Conservation (phyloP, 2,888 invertebrate species). For the Caenorhabditis zanzibari region DNA sequence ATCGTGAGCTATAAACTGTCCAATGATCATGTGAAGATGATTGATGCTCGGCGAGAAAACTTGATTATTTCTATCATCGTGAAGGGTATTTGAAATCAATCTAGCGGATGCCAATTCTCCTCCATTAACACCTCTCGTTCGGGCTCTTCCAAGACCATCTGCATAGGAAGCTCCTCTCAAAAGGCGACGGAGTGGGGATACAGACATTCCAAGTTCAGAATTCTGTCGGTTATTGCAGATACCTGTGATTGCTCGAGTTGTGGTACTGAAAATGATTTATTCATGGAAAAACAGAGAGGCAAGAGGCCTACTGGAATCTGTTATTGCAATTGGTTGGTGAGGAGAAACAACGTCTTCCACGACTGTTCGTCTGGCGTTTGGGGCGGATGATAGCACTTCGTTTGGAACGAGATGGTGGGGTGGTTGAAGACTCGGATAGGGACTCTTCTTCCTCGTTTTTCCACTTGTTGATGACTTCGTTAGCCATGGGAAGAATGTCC, state of each 20-base stretch:
- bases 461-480: conserved; percentile 52
- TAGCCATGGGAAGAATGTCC: conserved; percentile 46
- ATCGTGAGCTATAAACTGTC: conserved; percentile 95
- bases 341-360: conserved; percentile 17
- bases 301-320: conserved; percentile 46
- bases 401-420: conserved; percentile 13
- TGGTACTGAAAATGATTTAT: conserved; percentile 31
- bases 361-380: conserved; percentile 21
- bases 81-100: conserved; percentile 65
- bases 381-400: conserved; percentile 21
- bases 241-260: conserved; percentile 86
- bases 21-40: conserved; percentile 90
- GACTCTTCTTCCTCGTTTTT: conserved; percentile 20
- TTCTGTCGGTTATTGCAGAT: conserved; percentile 91
- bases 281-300: not conserved
- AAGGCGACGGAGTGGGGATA: conserved; percentile 91
- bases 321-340: conserved; percentile 45
- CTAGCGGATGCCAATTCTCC: conserved; percentile 64
- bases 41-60: conserved; percentile 58
- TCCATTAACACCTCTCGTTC: conserved; percentile 55
- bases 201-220: conserved; percentile 90
- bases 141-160: conserved; percentile 67
- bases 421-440: not conserved
- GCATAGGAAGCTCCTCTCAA: conserved; percentile 89
- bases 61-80: conserved; percentile 56